Percentiles rank a stretch among this genome's conserved stretches.
These are phyloP conservation scores for Centropyge bicolor DNA, from an alignment of 2,797 vertebrate genomes.

Conservation along the genomic window DNA sequence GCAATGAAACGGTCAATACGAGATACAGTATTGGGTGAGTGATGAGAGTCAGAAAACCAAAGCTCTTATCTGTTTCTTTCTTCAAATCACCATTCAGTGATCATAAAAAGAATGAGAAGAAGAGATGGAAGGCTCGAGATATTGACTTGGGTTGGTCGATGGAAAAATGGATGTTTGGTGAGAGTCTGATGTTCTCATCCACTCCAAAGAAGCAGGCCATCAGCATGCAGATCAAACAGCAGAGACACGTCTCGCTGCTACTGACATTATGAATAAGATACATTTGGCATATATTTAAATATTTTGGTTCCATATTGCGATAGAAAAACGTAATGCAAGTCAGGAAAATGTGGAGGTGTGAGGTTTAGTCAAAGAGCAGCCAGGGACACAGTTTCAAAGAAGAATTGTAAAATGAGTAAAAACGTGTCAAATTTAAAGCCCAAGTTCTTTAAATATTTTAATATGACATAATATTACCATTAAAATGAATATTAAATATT, in stretches of 20 bases:
- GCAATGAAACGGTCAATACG: slow-evolving; percentile 13
- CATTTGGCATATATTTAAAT: background rate
- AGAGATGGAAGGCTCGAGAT: slow-evolving; percentile 39
- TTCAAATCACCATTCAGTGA: slow-evolving; percentile 29
- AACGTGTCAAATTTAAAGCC: too few relatives aligned
- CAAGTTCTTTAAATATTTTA: background rate
- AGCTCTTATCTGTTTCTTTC: slow-evolving; percentile 42
- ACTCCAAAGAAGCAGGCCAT: slow-evolving; percentile 40
- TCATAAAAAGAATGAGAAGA: slow-evolving; percentile 28
- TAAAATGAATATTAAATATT: too few relatives aligned
- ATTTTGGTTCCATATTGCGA: background rate
- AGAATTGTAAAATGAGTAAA: too few relatives aligned
- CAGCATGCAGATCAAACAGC: slow-evolving; percentile 52
- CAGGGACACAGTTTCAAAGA: too few relatives aligned
- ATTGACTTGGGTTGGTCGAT: slow-evolving; percentile 61
- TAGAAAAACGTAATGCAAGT: background rate
- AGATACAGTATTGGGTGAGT: slow-evolving; percentile 15
- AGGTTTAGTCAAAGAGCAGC: background rate
- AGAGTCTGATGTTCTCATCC: slow-evolving; percentile 38
- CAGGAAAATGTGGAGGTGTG: background rate
- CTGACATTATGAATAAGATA: background rate
- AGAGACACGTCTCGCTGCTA: background rate
- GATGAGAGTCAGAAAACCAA: slow-evolving; percentile 22
- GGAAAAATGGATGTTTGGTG: slow-evolving; percentile 42
- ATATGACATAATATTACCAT: background rate